phyloP scores from a whole-genome alignment of 1,140 invertebrate genomes.

The Hetaerina americana region DNA sequence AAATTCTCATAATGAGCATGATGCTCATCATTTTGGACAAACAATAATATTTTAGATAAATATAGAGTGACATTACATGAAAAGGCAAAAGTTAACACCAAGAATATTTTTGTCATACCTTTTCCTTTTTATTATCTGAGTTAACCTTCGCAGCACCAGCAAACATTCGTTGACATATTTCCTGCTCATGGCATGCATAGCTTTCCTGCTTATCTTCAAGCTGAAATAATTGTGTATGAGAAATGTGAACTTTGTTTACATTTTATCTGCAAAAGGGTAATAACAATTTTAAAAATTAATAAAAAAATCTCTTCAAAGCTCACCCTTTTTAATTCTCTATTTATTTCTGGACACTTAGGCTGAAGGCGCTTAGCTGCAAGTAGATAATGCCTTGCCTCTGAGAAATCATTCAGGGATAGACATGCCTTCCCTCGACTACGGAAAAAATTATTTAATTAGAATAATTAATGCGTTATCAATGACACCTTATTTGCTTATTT shows the following conservation, averaged over 20 bases:
- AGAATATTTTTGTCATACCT: background rate
- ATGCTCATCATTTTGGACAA: no score
- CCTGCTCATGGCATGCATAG: background rate
- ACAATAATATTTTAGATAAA: no score
- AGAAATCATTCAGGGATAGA: background rate
- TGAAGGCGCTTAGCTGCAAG: background rate
- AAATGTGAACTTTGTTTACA: no score
- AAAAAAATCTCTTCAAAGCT: background rate
- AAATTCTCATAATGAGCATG: no score
- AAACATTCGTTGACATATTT: background rate
- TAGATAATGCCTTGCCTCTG: background rate
- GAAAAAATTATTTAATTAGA: no score
- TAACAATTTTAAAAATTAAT: no score
- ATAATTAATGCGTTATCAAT: no score
- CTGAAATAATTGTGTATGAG: background rate
- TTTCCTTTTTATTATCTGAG: background rate
- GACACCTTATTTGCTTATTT: no score
- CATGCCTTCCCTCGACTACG: background rate
- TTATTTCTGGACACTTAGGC: background rate
- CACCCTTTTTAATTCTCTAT: background rate
- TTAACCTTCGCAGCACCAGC: background rate
- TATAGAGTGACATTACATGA: no score
- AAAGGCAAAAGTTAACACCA: no score
- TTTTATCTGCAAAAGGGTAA: background rate
- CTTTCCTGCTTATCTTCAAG: background rate